Base-by-base conservation (phyloP, 1,140 invertebrate species). In the Drosophila funebris region DNA sequence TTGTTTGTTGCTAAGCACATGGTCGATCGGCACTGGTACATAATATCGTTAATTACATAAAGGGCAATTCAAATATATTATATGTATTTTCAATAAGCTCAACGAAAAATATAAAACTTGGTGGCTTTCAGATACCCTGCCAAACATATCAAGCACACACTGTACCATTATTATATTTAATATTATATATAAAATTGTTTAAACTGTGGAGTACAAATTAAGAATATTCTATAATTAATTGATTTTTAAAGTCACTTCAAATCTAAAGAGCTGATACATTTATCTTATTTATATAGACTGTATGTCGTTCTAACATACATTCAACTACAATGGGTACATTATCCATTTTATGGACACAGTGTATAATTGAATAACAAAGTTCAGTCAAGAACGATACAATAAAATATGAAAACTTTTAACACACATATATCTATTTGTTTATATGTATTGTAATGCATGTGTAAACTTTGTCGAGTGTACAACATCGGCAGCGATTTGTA, bases 1-100 rank as follows among this genome's bases (percentile, higher is more conserved):
- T 46, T 6, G 13, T 50, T 46, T 6, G 13, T 50, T 50, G 33
- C 50, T 33, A 16, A 39, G 4, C 67, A 70, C 27, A 63, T 53
- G 57, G 24, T 46, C 5, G n/a, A 33, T 53, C 20, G 29, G 29
- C n/a, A 29, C 16, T 29, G 44, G 16, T 50, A 58, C 24, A 58
- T 58, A 14, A 62, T 44, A 27, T 20, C 6, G 16, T 52, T 52
- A 44, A 57, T 72, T 72, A 66, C 53, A 72, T 72, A 72, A 72
- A 72, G 29, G 61, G 52, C 27, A 29, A 36, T 71, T 64, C n/a
- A 39, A 50, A 39, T n/a, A n/a, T n/a, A n/a, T n/a, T n/a, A n/a
- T 41, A 64, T 24, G 54, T 16, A 31, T 41, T 63, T 48, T 63
- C 22, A n/a, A 22, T 16, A 46, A 44, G 33, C 14, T 3, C 4